phyloP scores from a whole-genome alignment of 2,888 invertebrate species.

The Drosophila ustulata region DNA sequence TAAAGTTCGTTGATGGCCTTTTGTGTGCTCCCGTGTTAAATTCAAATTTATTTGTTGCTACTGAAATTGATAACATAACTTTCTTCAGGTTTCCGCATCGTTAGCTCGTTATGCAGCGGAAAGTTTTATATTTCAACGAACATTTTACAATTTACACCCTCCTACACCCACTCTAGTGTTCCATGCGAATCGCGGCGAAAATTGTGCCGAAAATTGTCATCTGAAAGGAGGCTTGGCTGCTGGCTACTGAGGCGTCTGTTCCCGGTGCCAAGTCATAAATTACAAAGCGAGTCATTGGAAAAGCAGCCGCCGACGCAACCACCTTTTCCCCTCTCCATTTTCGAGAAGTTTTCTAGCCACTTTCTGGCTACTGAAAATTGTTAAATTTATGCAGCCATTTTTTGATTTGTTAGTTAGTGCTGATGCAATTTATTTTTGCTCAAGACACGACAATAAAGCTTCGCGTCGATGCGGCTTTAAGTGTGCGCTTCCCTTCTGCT shows the following conservation, averaged over 20 bases:
- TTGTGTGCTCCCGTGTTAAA: slow-evolving; percentile 75
- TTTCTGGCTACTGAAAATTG: slow-evolving; percentile 76
- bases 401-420: slow-evolving; percentile 72
- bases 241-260: slow-evolving; percentile 33
- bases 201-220: slow-evolving; percentile 78
- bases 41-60: slow-evolving; percentile 84
- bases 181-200: slow-evolving; percentile 57
- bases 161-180: slow-evolving; percentile 22
- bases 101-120: slow-evolving; percentile 83
- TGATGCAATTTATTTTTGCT: slow-evolving; percentile 70
- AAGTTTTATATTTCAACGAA: slow-evolving; percentile 82
- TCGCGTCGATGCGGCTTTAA: slow-evolving; percentile 23
- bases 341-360: slow-evolving; percentile 58
- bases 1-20: slow-evolving; percentile 47
- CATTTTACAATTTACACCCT: slow-evolving; percentile 71
- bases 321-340: slow-evolving; percentile 5
- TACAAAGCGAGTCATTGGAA: slow-evolving; percentile 79
- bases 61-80: slow-evolving; percentile 84
- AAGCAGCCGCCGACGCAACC: slow-evolving; percentile 61
- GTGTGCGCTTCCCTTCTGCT: not conserved
- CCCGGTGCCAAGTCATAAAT: slow-evolving; percentile 81
- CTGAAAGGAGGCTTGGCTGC: slow-evolving; percentile 52
- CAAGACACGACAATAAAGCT: slow-evolving; percentile 46
- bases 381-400: slow-evolving; percentile 76
- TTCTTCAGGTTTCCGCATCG: slow-evolving; percentile 85